Evolutionary conservation across 2,888 invertebrate species (phyloP).

Genomic region (Cactoblastis cactorum): DNA sequence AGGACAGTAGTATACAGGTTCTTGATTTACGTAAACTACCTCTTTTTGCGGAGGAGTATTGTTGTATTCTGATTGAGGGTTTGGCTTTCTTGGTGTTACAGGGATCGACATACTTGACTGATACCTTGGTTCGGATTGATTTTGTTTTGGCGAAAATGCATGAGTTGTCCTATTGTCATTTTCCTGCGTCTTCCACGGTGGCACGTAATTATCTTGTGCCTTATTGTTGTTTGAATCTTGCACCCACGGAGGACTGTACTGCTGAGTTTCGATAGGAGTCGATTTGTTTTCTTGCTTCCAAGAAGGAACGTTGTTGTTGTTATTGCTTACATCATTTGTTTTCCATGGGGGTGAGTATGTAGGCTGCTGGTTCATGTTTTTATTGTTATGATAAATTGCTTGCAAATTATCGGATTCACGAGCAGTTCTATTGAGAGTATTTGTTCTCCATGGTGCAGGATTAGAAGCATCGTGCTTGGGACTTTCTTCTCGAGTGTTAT

Average conservation of each 20-base stretch:
- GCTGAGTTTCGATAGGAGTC: conserved; percentile 25
- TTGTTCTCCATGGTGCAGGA: conserved; percentile 62
- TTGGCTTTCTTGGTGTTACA: conserved; percentile 59
- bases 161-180: conserved; percentile 34
- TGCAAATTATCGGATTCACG: conserved; percentile 48
- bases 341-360: conserved; percentile 59
- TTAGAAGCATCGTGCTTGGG: conserved; percentile 41
- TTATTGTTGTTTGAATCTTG: conserved; percentile 57
- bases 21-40: conserved; percentile 66
- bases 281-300: conserved; percentile 57
- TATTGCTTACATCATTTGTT: conserved; percentile 50
- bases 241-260: conserved; percentile 54
- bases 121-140: conserved; percentile 53
- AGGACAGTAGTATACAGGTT: conserved; percentile 67
- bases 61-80: conserved; percentile 50
- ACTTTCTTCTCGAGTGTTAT: conserved; percentile 44
- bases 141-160: conserved; percentile 38
- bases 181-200: conserved; percentile 52
- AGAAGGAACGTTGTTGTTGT: conserved; percentile 40
- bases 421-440: conserved; percentile 55
- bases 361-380: conserved; percentile 45
- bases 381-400: conserved; percentile 43
- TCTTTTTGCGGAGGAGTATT: conserved; percentile 56
- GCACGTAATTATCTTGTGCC: conserved; percentile 41
- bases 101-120: conserved; percentile 74